phyloP scores from a whole-genome alignment of 2,113 vertebrate genomes.

The Myrmecophaga tridactyla region DNA sequence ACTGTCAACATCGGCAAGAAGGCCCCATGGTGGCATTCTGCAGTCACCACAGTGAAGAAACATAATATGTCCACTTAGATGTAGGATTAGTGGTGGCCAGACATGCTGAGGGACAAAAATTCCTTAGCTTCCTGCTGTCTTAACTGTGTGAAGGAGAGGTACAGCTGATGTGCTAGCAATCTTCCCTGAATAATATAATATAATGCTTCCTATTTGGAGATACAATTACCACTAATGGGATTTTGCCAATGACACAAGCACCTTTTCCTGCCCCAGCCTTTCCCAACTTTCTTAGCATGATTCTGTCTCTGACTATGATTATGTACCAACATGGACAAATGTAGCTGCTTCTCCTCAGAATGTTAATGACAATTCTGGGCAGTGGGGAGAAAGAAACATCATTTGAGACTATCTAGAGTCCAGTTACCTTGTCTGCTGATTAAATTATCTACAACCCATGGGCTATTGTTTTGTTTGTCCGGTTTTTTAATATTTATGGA shows the following conservation, averaged over 20 bases:
- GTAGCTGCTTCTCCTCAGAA: background rate
- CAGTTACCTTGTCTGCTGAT: background rate
- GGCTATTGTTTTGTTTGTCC: background rate
- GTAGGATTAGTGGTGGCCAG: slow-evolving; percentile 50
- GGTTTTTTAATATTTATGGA: background rate
- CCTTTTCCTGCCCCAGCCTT: background rate
- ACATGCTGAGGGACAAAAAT: slow-evolving; percentile 16
- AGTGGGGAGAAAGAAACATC: no score
- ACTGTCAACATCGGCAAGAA: background rate
- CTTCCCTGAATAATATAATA: background rate
- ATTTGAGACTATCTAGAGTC: background rate
- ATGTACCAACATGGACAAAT: background rate
- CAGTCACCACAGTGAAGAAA: background rate
- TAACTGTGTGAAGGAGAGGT: background rate
- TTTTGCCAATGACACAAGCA: slow-evolving; percentile 10
- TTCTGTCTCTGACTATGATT: background rate
- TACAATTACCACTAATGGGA: slow-evolving; percentile 14
- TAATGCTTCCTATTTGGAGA: background rate
- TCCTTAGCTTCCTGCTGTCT: slow-evolving; percentile 47
- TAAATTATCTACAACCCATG: background rate
- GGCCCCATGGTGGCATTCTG: background rate
- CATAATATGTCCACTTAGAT: slow-evolving; percentile 40
- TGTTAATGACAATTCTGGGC: background rate
- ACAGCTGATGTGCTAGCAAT: background rate
- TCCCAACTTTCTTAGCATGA: background rate